phyloP scores from a whole-genome alignment of 2,113 vertebrate species.

The Hemiprocne comata region DNA sequence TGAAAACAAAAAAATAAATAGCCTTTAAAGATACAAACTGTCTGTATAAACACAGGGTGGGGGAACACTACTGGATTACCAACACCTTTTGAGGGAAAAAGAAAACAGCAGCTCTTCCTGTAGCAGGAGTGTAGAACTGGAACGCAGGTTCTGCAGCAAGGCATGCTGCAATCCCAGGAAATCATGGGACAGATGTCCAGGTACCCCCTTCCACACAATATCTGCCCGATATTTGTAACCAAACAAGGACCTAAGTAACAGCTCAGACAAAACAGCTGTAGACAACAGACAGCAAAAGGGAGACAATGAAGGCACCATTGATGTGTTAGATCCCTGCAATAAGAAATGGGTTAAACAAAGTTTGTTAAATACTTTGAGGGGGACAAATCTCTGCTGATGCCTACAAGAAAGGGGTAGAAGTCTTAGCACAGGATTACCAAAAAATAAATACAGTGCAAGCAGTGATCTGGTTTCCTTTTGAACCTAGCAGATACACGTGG shows the following conservation, averaged over 20 bases:
- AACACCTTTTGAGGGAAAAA: conserved; percentile 19
- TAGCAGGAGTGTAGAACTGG: neutral
- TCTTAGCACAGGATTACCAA: conserved; percentile 28
- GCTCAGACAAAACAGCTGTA: neutral
- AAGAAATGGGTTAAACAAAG: neutral
- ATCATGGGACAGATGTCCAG: neutral
- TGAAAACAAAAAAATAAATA: conserved; percentile 56
- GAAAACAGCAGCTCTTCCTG: neutral
- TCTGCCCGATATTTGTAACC: neutral
- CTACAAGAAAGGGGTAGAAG: conserved; percentile 19
- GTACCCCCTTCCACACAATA: neutral
- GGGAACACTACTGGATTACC: neutral
- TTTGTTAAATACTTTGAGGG: neutral
- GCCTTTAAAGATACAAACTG: conserved; percentile 47
- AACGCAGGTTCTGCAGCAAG: neutral
- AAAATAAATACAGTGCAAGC: conserved; percentile 41
- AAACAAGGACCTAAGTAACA: neutral
- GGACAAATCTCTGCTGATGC: conserved; percentile 6
- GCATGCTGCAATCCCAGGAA: neutral
- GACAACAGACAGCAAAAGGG: neutral
- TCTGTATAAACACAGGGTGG: conserved; percentile 37
- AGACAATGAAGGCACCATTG: neutral
- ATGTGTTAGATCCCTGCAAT: neutral
- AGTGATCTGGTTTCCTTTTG: conserved; percentile 43
- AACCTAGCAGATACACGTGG: conserved; percentile 14